A percentile compares a stretch with the other conserved stretches of the same genome.
phyloP scores from a whole-genome alignment of 2,888 invertebrate genomes.

The Eristalis arbustorum region DNA sequence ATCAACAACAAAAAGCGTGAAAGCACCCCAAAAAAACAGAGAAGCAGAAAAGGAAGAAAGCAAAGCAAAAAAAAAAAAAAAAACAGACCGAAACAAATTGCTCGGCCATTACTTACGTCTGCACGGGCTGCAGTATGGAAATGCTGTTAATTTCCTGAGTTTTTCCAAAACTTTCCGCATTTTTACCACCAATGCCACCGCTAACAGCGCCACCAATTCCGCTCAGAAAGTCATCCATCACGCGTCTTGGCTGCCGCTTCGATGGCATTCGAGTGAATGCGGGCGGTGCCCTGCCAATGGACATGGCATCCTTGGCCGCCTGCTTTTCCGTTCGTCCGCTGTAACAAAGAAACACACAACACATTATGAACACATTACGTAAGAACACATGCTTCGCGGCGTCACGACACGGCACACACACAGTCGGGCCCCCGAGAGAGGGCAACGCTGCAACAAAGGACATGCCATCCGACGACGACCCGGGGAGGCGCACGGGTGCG shows the following conservation, averaged over 20 bases:
- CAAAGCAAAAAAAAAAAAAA: slow-evolving; percentile 44
- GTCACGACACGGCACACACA: neutral
- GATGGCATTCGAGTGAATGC: slow-evolving; percentile 90
- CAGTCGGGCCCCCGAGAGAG: no score
- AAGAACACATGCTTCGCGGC: slow-evolving; percentile 50
- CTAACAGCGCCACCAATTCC: slow-evolving; percentile 84
- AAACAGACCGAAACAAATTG: slow-evolving; percentile 70
- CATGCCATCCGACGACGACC: neutral
- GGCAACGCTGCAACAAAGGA: no score
- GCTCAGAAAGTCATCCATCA: slow-evolving; percentile 83
- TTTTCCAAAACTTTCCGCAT: slow-evolving; percentile 78
- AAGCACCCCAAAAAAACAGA: neutral
- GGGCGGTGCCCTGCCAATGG: slow-evolving; percentile 84
- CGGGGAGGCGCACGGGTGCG: neutral
- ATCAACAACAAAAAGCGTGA: neutral
- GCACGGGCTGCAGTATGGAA: slow-evolving; percentile 83
- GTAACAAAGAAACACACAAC: slow-evolving; percentile 43
- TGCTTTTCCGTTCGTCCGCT: slow-evolving; percentile 85
- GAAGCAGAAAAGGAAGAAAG: slow-evolving; percentile 48
- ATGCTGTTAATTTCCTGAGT: slow-evolving; percentile 81
- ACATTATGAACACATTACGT: slow-evolving; percentile 35
- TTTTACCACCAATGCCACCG: slow-evolving; percentile 80
- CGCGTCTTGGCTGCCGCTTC: slow-evolving; percentile 86
- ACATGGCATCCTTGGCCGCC: slow-evolving; percentile 79
- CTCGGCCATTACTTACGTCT: slow-evolving; percentile 79